Base-by-base conservation (phyloP, 2,888 invertebrate species). In the Nemapogon koenigi region DNA sequence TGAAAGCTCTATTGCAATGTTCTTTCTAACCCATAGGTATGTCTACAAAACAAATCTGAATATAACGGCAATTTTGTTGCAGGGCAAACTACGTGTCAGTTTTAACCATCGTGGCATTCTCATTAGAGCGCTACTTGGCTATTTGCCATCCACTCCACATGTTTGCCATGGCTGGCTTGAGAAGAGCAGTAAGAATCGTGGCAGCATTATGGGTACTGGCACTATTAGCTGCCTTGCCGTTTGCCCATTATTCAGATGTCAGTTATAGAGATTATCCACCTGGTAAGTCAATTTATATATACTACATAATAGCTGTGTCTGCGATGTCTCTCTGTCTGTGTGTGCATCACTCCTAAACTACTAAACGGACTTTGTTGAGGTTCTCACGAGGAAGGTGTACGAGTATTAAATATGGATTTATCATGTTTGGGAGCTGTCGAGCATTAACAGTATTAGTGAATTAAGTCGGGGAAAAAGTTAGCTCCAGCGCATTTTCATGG, bases 11-110 rank as follows among this genome's bases (percentile, higher is more conserved):
- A n/a, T n/a, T n/a, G n/a, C n/a, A n/a, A n/a, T n/a, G n/a, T n/a
- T n/a, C n/a, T n/a, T n/a, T n/a, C n/a, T n/a, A n/a, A n/a, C n/a
- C n/a, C n/a, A n/a, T n/a, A 28, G 14, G 16, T 27, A 13, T 43
- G n/a, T n/a, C n/a, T n/a, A n/a, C n/a, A 17, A 17, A 22, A 8
- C n/a, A n/a, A n/a, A n/a, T n/a, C n/a, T n/a, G n/a, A n/a, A n/a
- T n/a, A n/a, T n/a, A n/a, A n/a, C n/a, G 8, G 16, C 29, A 11
- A 10, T 27, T 16, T 32, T 42, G 43, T 64, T 62, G 22, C 72
- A 92, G 92, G 65, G 91, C 93, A 1, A 90, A 92, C 0, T 94
- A 94, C 66, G 93, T 92, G 1, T 94, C 94, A 1, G 91, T 94
- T 35, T 72, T 95, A 55, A 95, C 94, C 16, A 94, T 95, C 49